phyloP scores from a whole-genome alignment of 2,888 invertebrate species.

The Caenorhabditis macrosperma region DNA sequence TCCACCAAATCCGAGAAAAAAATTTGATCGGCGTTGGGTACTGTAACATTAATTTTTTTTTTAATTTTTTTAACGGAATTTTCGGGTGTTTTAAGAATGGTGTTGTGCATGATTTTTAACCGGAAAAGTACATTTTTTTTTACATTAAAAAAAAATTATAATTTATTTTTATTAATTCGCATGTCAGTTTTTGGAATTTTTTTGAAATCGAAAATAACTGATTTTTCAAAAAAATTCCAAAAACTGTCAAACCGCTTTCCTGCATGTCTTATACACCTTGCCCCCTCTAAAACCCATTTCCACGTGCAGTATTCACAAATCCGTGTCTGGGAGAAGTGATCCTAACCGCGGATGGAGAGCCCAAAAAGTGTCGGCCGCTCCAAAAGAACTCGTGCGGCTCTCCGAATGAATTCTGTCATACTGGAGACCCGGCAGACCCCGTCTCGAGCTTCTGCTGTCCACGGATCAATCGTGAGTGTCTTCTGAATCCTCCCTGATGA shows the following conservation, averaged over 20 bases:
- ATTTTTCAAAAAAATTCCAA: not conserved
- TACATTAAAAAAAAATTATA: no score
- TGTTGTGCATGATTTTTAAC: no score
- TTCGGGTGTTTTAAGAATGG: no score
- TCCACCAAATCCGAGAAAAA: not conserved
- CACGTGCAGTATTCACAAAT: constrained; percentile 71
- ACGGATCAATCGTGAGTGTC: constrained; percentile 63
- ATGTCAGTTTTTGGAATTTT: no score
- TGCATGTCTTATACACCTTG: constrained; percentile 6
- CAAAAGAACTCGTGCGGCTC: constrained; percentile 44
- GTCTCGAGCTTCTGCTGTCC: constrained; percentile 68
- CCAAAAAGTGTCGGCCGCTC: constrained; percentile 62
- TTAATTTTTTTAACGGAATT: no score
- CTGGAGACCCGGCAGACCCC: constrained; percentile 57
- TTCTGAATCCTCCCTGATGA: not conserved
- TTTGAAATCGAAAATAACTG: no score
- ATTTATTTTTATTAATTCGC: no score
- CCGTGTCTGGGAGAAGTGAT: constrained; percentile 72
- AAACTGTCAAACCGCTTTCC: not conserved
- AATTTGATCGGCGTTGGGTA: constrained; percentile 52
- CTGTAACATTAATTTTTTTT: not conserved
- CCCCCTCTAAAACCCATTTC: not conserved
- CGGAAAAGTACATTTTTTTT: no score
- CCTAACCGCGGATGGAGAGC: constrained; percentile 32
- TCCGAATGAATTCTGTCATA: constrained; percentile 65